phyloP scores from a whole-genome alignment of 2,113 vertebrate species.

The Rhynchomys soricoides region DNA sequence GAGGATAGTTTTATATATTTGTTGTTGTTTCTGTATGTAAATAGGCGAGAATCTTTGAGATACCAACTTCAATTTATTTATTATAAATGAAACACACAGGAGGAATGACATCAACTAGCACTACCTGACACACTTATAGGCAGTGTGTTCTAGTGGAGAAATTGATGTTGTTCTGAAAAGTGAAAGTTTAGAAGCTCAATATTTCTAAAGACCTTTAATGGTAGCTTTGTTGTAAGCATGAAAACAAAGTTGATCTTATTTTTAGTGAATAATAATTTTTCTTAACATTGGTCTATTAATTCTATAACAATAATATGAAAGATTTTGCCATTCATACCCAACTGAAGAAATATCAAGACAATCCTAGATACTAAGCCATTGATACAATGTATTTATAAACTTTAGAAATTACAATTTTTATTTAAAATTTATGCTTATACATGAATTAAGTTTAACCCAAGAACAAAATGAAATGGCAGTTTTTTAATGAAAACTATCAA shows the following conservation, averaged over 20 bases:
- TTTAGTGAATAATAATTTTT: background rate
- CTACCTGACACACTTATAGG: background rate
- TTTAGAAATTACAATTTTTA: background rate
- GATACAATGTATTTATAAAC: background rate
- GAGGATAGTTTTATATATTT: background rate
- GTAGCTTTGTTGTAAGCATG: background rate
- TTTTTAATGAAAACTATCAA: slow-evolving; percentile 53
- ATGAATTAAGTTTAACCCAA: slow-evolving; percentile 15
- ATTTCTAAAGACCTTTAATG: background rate
- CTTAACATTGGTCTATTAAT: slow-evolving; percentile 16
- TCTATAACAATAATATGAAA: slow-evolving; percentile 5
- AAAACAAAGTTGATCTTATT: slow-evolving; percentile 7
- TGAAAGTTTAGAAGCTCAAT: background rate
- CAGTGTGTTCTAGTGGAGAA: background rate
- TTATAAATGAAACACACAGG: background rate
- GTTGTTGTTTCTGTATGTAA: background rate
- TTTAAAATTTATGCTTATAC: background rate
- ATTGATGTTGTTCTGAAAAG: slow-evolving; percentile 15
- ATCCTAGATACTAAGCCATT: background rate
- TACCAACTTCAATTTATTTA: background rate
- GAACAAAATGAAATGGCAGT: slow-evolving; percentile 12
- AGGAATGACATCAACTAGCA: background rate
- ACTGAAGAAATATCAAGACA: background rate
- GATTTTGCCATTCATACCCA: background rate
- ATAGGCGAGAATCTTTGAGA: background rate